Conservation (phyloP, 2,888 invertebrate species). For the Thyatira batis region DNA sequence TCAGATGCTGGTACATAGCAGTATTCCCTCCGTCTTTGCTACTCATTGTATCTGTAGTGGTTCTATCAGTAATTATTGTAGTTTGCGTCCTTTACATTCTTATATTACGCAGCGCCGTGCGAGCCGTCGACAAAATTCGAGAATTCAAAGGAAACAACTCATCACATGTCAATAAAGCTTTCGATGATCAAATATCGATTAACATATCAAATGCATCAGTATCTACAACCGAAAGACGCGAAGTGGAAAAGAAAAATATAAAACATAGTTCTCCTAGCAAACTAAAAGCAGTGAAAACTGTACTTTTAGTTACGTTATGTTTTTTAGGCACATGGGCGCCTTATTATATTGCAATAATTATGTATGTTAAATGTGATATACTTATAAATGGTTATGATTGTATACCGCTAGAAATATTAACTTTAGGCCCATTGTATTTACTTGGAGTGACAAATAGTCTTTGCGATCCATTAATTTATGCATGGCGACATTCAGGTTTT, state of each 20-base stretch:
- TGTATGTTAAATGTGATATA: slow-evolving; percentile 75
- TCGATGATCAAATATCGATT: slow-evolving; percentile 46
- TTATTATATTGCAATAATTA: slow-evolving; percentile 77
- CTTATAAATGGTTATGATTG: slow-evolving; percentile 65
- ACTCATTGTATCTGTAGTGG: slow-evolving; percentile 71
- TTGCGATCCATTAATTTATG: slow-evolving; percentile 83
- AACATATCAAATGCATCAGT: slow-evolving; percentile 34
- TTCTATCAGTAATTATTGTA: slow-evolving; percentile 65
- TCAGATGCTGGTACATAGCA: slow-evolving; percentile 82
- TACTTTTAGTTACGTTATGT: slow-evolving; percentile 79
- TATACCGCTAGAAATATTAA: slow-evolving; percentile 71
- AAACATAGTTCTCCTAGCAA: slow-evolving; percentile 60
- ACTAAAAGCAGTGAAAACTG: slow-evolving; percentile 83
- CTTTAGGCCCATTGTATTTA: slow-evolving; percentile 81
- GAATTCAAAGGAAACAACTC: slow-evolving; percentile 51
- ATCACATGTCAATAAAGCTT: slow-evolving; percentile 47
- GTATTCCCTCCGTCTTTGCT: slow-evolving; percentile 78
- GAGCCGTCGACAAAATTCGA: slow-evolving; percentile 73
- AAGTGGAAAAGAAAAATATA: slow-evolving; percentile 8
- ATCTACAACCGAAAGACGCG: background rate
- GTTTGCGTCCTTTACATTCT: slow-evolving; percentile 76
- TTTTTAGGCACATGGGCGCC: slow-evolving; percentile 83
- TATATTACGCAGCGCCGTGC: slow-evolving; percentile 79
- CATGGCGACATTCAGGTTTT: slow-evolving; percentile 85
- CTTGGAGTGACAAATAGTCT: slow-evolving; percentile 81